Percentiles rank a stretch among this genome's conserved stretches.
phyloP scores from a whole-genome alignment of 1,140 invertebrate species.

The Heliconius congener region DNA sequence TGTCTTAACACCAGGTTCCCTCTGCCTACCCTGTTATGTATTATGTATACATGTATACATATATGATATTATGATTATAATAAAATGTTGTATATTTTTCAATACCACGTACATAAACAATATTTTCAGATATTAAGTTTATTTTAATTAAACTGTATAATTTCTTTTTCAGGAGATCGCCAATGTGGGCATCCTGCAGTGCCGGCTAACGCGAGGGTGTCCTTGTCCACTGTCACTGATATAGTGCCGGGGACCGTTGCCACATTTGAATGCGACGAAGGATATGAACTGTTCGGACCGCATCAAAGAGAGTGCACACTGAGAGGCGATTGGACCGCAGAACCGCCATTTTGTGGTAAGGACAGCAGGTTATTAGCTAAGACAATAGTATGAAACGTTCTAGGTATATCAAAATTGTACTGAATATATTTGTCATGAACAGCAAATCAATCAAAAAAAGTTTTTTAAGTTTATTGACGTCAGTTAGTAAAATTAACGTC shows the following conservation, averaged over 20 bases:
- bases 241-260: conserved; percentile 84
- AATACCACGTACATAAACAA: too few species aligned
- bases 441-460: background rate
- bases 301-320: conserved; percentile 85
- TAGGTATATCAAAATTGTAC: background rate
- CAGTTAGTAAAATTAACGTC: background rate
- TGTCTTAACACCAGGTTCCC: too few species aligned
- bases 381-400: background rate
- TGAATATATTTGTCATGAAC: background rate
- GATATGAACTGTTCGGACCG: conserved; percentile 87
- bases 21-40: too few species aligned
- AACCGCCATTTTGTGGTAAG: conserved; percentile 91
- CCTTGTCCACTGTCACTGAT: conserved; percentile 66
- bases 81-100: too few species aligned
- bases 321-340: conserved; percentile 88
- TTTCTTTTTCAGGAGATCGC: conserved; percentile 52
- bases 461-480: background rate
- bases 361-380: background rate
- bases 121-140: too few species aligned
- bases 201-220: conserved; percentile 89
- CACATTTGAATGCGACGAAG: conserved; percentile 91
- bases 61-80: too few species aligned
- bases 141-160: background rate
- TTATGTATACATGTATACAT: too few species aligned
- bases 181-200: conserved; percentile 91